Evolutionary conservation across 2,888 invertebrate species (phyloP), one percentile per base, ranked within the genome.

Genomic region (Drosophila testacea): DNA sequence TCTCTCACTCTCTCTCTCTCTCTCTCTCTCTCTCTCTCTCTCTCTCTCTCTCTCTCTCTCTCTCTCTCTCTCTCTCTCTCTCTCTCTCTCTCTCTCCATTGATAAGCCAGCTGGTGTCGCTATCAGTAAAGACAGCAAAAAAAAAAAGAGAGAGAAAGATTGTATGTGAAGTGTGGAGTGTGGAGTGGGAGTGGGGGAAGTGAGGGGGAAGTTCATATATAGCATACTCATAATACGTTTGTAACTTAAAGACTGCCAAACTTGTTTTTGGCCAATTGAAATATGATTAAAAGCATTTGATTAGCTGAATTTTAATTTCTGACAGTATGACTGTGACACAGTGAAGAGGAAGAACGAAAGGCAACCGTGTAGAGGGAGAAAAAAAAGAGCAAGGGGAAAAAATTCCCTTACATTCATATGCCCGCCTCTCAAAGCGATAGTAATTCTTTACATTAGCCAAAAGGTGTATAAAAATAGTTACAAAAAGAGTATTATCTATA

Each of bases 241-340:
- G 48, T 77, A 50, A 28, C 57, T 57, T 42, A 34, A 41, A 32
- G 52, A 50, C 51, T 28, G 46, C 50, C 50, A 42, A 6, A 46
- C 61, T 71, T 77, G 77, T 50, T 60, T 70, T 77, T 61, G 56
- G 60, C 56, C 77, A 72, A 59, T 36, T 54, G 41, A 62, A 61
- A 59, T 59, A 42, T 67, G 61, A 78, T 74, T 78, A 66, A 73
- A 65, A 66, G 4, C 59, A 9, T 73, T 73, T 57, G 79, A 78
- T 74, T 61, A 73, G 67, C 50, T 16, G 10, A 42, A 6, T 55
- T 42, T 34, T 32, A n/a, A 16, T 6, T 32, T 22, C n/a, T 34
- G 2, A 9, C 16, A 16, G 16, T 16, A 16, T 16, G 16, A 16
- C 16, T 16, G 16, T 16, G 16, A 16, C 11, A 4, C 1, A 16